These are phyloP conservation scores for Planiliza haematocheilus DNA, from an alignment of 2,113 vertebrate genomes.

Conservation along the genomic window DNA sequence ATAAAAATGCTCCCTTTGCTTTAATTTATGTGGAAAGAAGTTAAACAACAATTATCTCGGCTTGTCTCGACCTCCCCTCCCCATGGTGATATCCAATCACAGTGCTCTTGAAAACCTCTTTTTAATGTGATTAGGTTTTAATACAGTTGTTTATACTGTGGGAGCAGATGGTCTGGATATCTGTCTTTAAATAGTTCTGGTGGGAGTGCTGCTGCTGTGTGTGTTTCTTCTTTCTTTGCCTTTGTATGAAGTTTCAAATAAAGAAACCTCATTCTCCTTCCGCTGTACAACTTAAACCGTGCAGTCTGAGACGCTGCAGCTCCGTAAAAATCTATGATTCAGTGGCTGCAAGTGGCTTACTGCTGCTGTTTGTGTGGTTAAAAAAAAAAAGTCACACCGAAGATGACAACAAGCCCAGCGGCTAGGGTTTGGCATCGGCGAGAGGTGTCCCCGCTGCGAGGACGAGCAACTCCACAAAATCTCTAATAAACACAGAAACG, in stretches of 20 bases:
- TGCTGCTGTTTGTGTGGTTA: neutral
- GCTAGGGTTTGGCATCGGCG: neutral
- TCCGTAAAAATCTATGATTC: neutral
- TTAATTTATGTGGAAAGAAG: too few relatives aligned
- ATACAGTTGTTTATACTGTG: constrained; percentile 7
- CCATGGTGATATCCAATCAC: neutral
- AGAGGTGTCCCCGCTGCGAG: accelerated
- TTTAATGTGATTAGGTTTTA: constrained; percentile 4
- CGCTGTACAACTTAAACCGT: neutral
- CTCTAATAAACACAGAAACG: constrained; percentile 6
- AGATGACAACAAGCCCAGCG: neutral
- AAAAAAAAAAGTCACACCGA: neutral
- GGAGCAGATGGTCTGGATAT: constrained; percentile 21
- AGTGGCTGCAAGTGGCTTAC: neutral
- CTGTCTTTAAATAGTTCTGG: constrained; percentile 1
- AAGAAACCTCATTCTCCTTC: too few relatives aligned
- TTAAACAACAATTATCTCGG: too few relatives aligned
- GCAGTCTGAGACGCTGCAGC: neutral
- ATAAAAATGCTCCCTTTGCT: too few relatives aligned
- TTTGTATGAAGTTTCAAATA: constrained; percentile 12
- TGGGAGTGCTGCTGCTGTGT: neutral
- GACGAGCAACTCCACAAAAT: neutral
- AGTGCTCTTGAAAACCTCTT: neutral
- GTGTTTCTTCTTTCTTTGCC: neutral
- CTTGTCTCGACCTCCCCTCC: too few relatives aligned